Evolutionary conservation across 2,113 vertebrate species (phyloP), one percentile per base, ranked within the genome.

Genomic region (Melanerpes formicivorus): DNA sequence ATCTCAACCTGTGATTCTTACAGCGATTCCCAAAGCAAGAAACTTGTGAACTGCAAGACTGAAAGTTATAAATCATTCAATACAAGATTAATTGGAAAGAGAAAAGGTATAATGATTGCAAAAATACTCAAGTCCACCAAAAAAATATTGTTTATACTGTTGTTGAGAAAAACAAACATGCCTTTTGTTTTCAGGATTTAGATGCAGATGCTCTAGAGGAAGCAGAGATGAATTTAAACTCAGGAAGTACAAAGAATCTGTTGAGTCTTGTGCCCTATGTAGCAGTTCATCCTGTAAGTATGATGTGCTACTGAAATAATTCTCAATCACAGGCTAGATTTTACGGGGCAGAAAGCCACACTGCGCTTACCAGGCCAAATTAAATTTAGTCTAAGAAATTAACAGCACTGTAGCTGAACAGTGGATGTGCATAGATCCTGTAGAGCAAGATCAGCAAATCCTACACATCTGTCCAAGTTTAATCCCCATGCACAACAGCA

Each of bases 241-340:
- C 3, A n/a, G 44, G 7, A 84, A 92, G 88, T 84, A 70, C 64
- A 71, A 54, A 62, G 37, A 65, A 3, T 72, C 88, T 91, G 34
- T 67, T 88, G 94, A 75, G 70, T 52, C 80, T 85, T 40, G 13
- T 71, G 60, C 64, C 67, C 70, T 75, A 5, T n/a, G 26, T 22
- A 88, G 81, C 88, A 86, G 40, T 79, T 93, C 90, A 65, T 56
- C 46, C 50, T 32, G 94, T 97, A 90, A 96, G 96, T 96, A 88
- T 63, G 27, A 66, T 32, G 42, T 18, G 15, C 42, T 77, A 52
- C 18, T 56, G 50, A 58, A 86, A 44, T 71, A 42, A 72, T n/a
- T 79, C 56, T 50, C 37, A 69, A 32, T 29, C 46, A 55, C 12
- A 52, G 32, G 13, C 5, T 59, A 70, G 40, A 19, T 44, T 48